Base-by-base conservation (phyloP, 1,140 invertebrate species). In the Brachionus angularis region DNA sequence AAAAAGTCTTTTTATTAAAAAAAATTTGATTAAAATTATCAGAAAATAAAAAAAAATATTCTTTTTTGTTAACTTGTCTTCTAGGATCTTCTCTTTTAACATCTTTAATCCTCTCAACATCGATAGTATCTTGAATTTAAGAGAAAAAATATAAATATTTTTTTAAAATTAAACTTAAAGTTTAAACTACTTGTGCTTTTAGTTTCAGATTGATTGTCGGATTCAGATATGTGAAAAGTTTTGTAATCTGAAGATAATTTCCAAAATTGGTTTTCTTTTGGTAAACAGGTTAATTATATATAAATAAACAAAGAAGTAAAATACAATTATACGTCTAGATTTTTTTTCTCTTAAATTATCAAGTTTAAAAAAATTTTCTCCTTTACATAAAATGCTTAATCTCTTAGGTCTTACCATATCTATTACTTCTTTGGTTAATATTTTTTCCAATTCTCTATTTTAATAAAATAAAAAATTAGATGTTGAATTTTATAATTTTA, bases 251-350 rank as follows among this genome's bases (percentile, higher is more conserved):
- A 16, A 2, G 42, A 47, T 10, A 67, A 23, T 27, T 18, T 47
- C 62, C 62, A 67, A 25, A 47, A 29, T 67, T 67, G 62, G 4
- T 67, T 67, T 33, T 36, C 62, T 67, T 8, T n/a, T n/a, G n/a
- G n/a, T n/a, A n/a, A n/a, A n/a, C n/a, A n/a, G n/a, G n/a, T n/a
- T n/a, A n/a, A n/a, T n/a, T n/a, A n/a, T n/a, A n/a, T n/a, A n/a
- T n/a, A n/a, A n/a, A n/a, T n/a, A 29, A 42, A n/a, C 31, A 16
- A 61, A 31, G 29, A 46, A 64, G 21, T 31, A 44, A 0, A 10
- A 46, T 5, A 12, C 44, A 25, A 5, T 67, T 47, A n/a, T n/a
- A 67, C 62, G 42, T 47, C 34, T 67, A 23, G 39, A 23, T 50
- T 47, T 46, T 67, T 50, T 46, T 21, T 67, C 62, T 31, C 47